Evolutionary conservation across 92 coral and sea anemone species (phyloP).

Genomic region (Virgularia gustaviana): DNA sequence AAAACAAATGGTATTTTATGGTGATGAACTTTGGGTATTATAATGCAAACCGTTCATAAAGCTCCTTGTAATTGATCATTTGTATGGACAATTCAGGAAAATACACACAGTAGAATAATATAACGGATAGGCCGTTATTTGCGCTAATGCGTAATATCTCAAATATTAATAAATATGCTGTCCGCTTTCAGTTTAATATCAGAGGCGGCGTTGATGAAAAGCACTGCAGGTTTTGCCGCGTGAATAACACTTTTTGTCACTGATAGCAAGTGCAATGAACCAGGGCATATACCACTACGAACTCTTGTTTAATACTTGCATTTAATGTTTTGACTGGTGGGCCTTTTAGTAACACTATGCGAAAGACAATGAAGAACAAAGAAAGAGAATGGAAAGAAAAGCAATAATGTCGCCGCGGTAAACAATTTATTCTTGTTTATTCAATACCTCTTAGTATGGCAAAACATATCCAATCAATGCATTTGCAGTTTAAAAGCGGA

Average conservation of each 20-base stretch:
- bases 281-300: not conserved
- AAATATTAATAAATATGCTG: conserved; percentile 32
- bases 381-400: conserved; percentile 17
- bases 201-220: conserved; percentile 4
- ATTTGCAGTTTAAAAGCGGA: not conserved
- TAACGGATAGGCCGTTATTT: conserved; percentile 28
- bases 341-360: conserved; percentile 27
- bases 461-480: conserved; percentile 13
- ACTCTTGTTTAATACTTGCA: not conserved
- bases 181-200: conserved; percentile 22
- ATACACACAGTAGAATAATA: conserved; percentile 23
- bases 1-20: not conserved
- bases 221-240: not conserved
- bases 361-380: conserved; percentile 25
- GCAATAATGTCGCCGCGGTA: conserved; percentile 32
- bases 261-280: not conserved
- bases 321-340: conserved; percentile 21
- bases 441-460: not conserved
- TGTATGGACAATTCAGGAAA: conserved; percentile 58
- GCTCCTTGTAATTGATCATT: conserved; percentile 95
- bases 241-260: not conserved
- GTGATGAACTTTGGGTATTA: conserved; percentile 77
- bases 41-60: conserved; percentile 91
- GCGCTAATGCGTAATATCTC: conserved; percentile 27
- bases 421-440: conserved; percentile 33